A percentile compares a stretch with the other conserved stretches of the same genome.
These are phyloP conservation scores for Pseudochirops corinnae DNA, from an alignment of 2,797 vertebrate genomes.

Conservation along the genomic window DNA sequence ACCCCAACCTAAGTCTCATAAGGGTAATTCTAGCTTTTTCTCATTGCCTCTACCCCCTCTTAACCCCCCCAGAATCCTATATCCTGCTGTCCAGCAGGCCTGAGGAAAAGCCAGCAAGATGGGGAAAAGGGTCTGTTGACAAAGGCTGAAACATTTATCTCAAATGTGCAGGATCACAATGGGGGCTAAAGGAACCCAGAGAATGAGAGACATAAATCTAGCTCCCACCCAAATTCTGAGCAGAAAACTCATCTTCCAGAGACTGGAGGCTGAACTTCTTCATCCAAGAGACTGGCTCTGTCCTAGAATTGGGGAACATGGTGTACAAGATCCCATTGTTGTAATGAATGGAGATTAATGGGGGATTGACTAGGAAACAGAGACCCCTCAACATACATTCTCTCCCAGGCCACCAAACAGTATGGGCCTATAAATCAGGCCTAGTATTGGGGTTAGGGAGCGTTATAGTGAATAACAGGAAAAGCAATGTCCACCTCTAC, in stretches of 20 bases:
- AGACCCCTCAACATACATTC: neutral
- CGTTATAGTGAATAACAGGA: conserved; percentile 8
- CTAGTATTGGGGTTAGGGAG: neutral
- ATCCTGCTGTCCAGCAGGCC: conserved; percentile 20
- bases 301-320: conserved; percentile 25
- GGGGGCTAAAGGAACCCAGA: conserved; percentile 38
- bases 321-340: neutral
- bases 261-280: conserved; percentile 45
- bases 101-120: conserved; percentile 10
- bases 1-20: neutral
- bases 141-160: conserved; percentile 8
- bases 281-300: conserved; percentile 47
- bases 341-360: conserved; percentile 2
- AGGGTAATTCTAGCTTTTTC: no score
- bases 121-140: neutral
- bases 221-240: conserved; percentile 78
- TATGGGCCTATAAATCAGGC: conserved; percentile 28
- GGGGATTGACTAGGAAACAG: neutral
- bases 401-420: conserved; percentile 21
- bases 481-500: neutral
- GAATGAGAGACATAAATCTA: conserved; percentile 73
- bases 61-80: neutral
- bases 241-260: conserved; percentile 55
- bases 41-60: no score
- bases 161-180: neutral